A percentile compares a stretch with the other conserved stretches of the same genome.
These are phyloP conservation scores for Perca schrenkii DNA, from an alignment of 2,113 vertebrate species.

Conservation along the genomic window DNA sequence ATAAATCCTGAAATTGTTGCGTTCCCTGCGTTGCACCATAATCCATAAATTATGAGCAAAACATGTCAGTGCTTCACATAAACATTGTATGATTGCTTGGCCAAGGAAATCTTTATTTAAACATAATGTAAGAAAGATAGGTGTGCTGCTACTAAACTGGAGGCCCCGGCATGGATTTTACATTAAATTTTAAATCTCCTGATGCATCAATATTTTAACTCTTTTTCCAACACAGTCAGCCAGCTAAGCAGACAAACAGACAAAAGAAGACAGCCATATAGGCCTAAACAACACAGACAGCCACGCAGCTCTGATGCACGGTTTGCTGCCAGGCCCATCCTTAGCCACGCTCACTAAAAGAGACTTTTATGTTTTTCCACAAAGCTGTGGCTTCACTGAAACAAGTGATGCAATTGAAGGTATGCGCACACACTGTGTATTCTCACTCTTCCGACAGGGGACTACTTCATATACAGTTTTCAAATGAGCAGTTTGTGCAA, in stretches of 20 bases:
- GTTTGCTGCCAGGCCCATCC: slow-evolving; percentile 20
- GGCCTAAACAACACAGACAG: slow-evolving; percentile 41
- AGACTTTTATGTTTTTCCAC: slow-evolving; percentile 6
- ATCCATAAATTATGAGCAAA: slow-evolving; percentile 34
- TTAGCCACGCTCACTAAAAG: neutral
- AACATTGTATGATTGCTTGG: slow-evolving; percentile 21
- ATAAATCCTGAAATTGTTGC: slow-evolving; percentile 5
- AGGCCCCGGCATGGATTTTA: neutral
- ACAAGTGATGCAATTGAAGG: neutral
- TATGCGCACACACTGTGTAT: neutral
- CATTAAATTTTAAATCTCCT: slow-evolving; percentile 26
- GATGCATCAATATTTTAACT: slow-evolving; percentile 35
- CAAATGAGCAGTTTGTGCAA: slow-evolving; percentile 17
- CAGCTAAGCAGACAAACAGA: slow-evolving; percentile 32
- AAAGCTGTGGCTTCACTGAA: neutral
- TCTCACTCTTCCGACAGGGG: neutral
- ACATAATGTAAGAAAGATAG: neutral
- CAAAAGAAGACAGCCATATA: slow-evolving; percentile 17
- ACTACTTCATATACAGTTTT: neutral
- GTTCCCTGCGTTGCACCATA: neutral
- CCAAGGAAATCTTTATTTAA: neutral
- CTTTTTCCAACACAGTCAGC: neutral
- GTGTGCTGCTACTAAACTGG: slow-evolving; percentile 5
- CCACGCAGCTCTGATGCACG: slow-evolving; percentile 32
- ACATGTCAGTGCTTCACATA: slow-evolving; percentile 13